Percentiles rank a stretch among this genome's conserved stretches.
These are phyloP conservation scores for Hypena proboscidalis DNA, from an alignment of 2,888 invertebrate genomes.

Conservation along the genomic window DNA sequence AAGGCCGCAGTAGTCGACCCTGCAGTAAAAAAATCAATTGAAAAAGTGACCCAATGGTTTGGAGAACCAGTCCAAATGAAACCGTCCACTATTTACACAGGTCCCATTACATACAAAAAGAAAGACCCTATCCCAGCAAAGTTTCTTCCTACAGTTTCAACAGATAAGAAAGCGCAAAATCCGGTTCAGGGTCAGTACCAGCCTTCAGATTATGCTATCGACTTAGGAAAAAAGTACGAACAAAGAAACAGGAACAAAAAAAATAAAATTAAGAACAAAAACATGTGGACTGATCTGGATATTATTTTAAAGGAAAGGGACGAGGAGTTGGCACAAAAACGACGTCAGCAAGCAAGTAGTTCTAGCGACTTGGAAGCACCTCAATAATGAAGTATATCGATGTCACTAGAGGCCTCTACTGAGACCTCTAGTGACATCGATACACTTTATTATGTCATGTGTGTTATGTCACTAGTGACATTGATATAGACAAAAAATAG, in stretches of 20 bases:
- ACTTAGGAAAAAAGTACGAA: constrained; percentile 48
- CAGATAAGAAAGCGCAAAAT: constrained; percentile 13
- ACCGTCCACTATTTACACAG: constrained; percentile 27
- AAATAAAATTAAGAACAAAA: neutral
- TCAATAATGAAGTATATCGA: neutral
- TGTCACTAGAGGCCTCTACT: too few relatives aligned
- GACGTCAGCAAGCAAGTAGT: neutral
- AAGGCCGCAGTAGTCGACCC: constrained; percentile 31
- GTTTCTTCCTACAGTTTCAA: constrained; percentile 14
- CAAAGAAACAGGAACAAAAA: constrained; percentile 19
- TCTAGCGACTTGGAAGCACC: neutral
- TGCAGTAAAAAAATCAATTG: constrained; percentile 46
- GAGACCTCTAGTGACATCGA: too few relatives aligned
- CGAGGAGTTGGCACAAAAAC: constrained; percentile 19
- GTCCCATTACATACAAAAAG: constrained; percentile 48
- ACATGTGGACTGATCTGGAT: constrained; percentile 19
- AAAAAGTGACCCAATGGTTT: constrained; percentile 57
- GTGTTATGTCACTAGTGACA: too few relatives aligned
- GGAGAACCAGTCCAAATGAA: constrained; percentile 26
- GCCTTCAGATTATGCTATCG: constrained; percentile 50
- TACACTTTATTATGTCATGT: neutral
- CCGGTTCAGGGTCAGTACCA: constrained; percentile 22
- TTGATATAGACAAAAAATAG: too few relatives aligned
- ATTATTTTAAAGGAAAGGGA: constrained; percentile 43
- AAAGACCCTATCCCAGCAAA: constrained; percentile 32